Evolutionary conservation across 2,797 vertebrate genomes (phyloP).

Genomic region (Bufotes viridis): DNA sequence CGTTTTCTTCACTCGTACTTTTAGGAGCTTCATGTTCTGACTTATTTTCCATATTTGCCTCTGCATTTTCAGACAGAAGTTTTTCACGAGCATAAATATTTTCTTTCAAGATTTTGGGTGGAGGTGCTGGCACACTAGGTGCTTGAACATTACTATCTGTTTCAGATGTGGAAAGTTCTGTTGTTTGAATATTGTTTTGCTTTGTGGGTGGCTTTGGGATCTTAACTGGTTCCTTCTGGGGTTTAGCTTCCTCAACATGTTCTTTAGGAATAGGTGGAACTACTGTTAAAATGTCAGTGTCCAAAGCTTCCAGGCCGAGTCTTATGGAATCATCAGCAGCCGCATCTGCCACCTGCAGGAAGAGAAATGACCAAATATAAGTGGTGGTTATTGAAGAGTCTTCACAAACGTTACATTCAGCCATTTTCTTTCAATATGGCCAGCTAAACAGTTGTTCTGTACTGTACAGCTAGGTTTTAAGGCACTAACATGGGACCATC

Average conservation of each 20-base stretch:
- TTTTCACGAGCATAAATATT: constrained; percentile 50
- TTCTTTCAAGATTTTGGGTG: constrained; percentile 66
- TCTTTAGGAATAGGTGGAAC: constrained; percentile 61
- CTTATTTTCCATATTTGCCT: constrained; percentile 59
- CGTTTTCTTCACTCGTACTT: constrained; percentile 57
- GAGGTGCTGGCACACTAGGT: constrained; percentile 56
- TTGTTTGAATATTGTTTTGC: constrained; percentile 62
- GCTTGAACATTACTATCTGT: constrained; percentile 51
- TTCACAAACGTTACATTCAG: background rate
- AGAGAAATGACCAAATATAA: background rate
- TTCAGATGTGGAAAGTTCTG: constrained; percentile 64
- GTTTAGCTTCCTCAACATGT: constrained; percentile 54
- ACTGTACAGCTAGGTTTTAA: background rate
- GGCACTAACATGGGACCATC: background rate
- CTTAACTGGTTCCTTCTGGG: constrained; percentile 69
- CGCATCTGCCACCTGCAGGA: constrained; percentile 80
- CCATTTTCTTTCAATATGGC: too few relatives aligned
- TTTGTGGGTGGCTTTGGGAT: constrained; percentile 77
- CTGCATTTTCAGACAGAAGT: constrained; percentile 55
- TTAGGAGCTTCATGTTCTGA: constrained; percentile 41
- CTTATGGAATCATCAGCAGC: constrained; percentile 85
- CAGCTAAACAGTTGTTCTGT: background rate
- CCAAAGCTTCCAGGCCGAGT: constrained; percentile 83
- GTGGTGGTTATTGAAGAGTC: background rate
- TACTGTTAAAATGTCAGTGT: constrained; percentile 74